Conservation (phyloP, 2,888 invertebrate species). For the Dorcus parallelipipedus region DNA sequence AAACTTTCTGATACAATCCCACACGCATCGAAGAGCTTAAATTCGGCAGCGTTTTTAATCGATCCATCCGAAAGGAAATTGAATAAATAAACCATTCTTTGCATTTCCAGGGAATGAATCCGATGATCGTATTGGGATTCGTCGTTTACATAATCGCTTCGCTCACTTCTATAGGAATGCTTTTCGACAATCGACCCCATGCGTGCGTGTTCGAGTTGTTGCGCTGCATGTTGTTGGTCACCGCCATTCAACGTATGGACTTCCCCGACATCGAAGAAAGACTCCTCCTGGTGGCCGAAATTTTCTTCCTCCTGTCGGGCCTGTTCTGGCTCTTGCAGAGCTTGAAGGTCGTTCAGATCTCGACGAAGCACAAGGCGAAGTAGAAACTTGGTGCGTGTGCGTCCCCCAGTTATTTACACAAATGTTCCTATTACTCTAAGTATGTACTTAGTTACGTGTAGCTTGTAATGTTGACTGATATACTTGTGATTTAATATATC, state of each 20-base stretch:
- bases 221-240: constrained; percentile 62
- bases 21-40: background rate
- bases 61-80: background rate
- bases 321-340: constrained; percentile 65
- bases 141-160: constrained; percentile 65
- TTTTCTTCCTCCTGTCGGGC: constrained; percentile 59
- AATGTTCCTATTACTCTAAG: no score
- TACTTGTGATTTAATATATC: no score
- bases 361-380: constrained; percentile 38
- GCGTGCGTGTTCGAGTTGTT: constrained; percentile 62
- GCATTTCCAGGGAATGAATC: constrained; percentile 60
- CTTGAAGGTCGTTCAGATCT: constrained; percentile 56
- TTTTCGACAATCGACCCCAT: constrained; percentile 64
- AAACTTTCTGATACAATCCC: background rate
- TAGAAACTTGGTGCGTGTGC: background rate
- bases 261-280: constrained; percentile 44
- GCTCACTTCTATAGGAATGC: constrained; percentile 66
- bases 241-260: constrained; percentile 47
- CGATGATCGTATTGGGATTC: constrained; percentile 56
- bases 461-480: no score
- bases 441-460: no score
- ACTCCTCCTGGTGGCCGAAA: constrained; percentile 51
- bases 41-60: background rate
- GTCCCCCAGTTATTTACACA: no score
- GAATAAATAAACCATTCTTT: constrained; percentile 4